Base-by-base conservation (phyloP, 2,797 vertebrate genomes). In the Sebastes wilsoni region DNA sequence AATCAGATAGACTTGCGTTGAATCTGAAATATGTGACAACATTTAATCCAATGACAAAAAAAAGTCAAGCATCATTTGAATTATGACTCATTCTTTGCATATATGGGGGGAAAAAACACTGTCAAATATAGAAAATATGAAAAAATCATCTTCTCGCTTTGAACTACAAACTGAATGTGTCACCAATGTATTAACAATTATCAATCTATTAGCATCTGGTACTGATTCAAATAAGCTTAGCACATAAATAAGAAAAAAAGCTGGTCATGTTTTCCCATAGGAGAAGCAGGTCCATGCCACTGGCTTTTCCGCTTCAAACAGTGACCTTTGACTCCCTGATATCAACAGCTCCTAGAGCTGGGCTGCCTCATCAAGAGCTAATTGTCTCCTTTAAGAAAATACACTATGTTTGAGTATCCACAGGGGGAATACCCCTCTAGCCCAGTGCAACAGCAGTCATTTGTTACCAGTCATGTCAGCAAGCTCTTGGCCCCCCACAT, bases 271-370 rank as follows among this genome's bases (percentile, higher is more conserved):
- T 93, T 87, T 84, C 88, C 87, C 87, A 77, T 52, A 75, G 80
- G 86, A 85, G 72, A 30, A 64, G 72, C 72, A 72, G 60, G 82
- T 86, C 87, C 61, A 16, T 89, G 92, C 90, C 89, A 73, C 77
- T 72, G 65, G 81, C 85, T 89, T 81, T 84, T 82, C 80, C 72
- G 80, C 94, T 93, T 91, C 82, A 90, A 88, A 89, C 75, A 62
- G 52, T 81, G 84, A 93, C 91, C 91, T 89, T 71, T 93, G 92
- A 91, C 92, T 55, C 69, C 71, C 22, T 76, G 85, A 69, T 89
- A 91, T 90, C 88, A 91, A 89, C 90, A 87, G 80, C 85, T 92
- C 86, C 76, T 49, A n/a, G 59, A 68, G 75, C 77, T 18, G 8
- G 49, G 64, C 75, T 66, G 80, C 81, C 84, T 91, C 83, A 90